Evolutionary conservation across 64 coral and sea anemone species (phyloP).

Genomic region (Pachyseris speciosa): DNA sequence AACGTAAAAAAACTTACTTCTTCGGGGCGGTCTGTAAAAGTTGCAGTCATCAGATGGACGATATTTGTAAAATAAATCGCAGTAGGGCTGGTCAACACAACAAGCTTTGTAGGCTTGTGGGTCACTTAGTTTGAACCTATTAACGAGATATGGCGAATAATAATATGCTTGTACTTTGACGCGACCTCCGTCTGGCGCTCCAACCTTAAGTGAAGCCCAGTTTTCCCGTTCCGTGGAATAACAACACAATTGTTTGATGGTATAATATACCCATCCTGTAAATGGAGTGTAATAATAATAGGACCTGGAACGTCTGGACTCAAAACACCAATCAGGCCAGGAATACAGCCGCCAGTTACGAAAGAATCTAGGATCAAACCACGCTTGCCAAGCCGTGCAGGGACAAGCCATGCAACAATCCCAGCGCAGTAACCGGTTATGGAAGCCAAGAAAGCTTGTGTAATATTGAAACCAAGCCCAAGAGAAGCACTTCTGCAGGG

Average conservation of each 20-base stretch:
- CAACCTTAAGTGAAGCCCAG: neutral
- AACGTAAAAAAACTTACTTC: conserved; percentile 60
- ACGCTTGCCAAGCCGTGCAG: conserved; percentile 20
- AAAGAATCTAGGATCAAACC: conserved; percentile 23
- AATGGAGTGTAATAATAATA: neutral
- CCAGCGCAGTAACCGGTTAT: neutral
- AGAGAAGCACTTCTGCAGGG: neutral
- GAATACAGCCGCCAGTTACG: conserved; percentile 40
- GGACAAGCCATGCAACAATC: neutral
- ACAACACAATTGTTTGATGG: neutral
- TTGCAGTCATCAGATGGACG: conserved; percentile 41
- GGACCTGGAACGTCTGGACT: neutral
- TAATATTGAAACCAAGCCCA: conserved; percentile 19
- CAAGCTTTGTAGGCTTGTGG: conserved; percentile 34
- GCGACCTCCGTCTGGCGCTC: too few species aligned
- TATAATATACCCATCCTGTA: neutral
- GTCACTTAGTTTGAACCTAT: neutral
- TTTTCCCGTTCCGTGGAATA: neutral
- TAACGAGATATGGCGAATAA: neutral
- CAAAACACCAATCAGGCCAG: neutral
- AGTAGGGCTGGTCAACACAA: conserved; percentile 29
- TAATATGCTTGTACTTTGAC: neutral
- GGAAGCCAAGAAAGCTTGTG: neutral
- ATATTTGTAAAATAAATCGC: conserved; percentile 31
- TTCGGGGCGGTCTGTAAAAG: conserved; percentile 2